Evolutionary conservation across 2,797 vertebrate genomes (phyloP), one percentile per base, ranked within the genome.

Genomic region (Acanthornis magna): DNA sequence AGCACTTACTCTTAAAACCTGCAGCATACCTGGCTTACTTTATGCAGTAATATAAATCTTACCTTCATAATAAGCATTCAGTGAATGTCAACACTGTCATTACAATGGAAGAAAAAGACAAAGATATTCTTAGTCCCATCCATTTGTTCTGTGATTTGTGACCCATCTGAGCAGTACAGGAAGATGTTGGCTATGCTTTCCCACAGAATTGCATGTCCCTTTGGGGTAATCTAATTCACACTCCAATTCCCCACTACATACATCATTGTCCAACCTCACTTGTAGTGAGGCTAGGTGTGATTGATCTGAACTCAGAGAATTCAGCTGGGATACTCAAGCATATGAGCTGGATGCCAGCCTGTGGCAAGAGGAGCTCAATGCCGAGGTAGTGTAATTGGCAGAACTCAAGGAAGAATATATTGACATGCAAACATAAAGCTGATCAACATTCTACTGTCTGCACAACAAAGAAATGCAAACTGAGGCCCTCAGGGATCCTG

Each of bases 241-340:
- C 20, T 21, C 85, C 88, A 72, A 16, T 93, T 95, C 66, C 67
- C 84, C 42, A 43, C 70, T 88, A 84, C 87, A 95, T 95, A 74
- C 54, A 91, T 95, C 96, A 90, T 86, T 83, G 87, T 95, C 93
- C 89, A 88, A 21, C 50, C 57, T 95, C 63, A 50, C 77, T 93
- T 74, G 76, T 78, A 88, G 42, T 65, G 54, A 79, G 77, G 61
- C 67, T 85, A 57, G 60, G 38, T 95, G 83, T 93, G 93, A 95
- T 95, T 95, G 93, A 94, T 92, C 67, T 88, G 70, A 93, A 61
- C 72, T 73, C 54, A n/a, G 73, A 74, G 79, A 95, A 95, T 90
- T 93, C 85, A 81, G 0, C 63, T 76, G 84, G 73, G 47, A 85
- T 77, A 53, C 50, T 75, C 21, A 4, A 80, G 43, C 23, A 13